Base-by-base conservation (phyloP, 2,113 vertebrate genomes). In the Eretmochelys imbricata region DNA sequence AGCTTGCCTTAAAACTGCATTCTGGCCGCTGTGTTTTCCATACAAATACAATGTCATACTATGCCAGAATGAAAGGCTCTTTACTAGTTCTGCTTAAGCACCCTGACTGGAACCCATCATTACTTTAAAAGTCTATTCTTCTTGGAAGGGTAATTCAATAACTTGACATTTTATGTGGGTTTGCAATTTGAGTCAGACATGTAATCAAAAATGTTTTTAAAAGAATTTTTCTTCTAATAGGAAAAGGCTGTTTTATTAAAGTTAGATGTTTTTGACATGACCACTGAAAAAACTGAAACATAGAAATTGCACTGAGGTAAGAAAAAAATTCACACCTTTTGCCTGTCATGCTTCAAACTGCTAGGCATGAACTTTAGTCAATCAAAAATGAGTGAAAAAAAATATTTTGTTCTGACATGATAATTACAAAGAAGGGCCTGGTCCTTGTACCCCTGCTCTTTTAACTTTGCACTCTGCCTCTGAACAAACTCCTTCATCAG, bases 381-480 rank as follows among this genome's bases (percentile, higher is more conserved):
- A 75, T 76, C 88, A 95, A 95, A 90, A 95, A 93, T 93, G 97
- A 95, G 93, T 85, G 90, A 42, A 91, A 93, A 96, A 96, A 88
- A 81, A 49, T 62, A 92, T 87, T 98, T 96, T 96, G 79, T 97
- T 98, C 95, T 93, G 89, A 91, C 85, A 97, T 72, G 75, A 97
- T 97, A 97, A 98, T 98, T 98, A 98, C 89, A 96, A 97, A 97
- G 89, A 89, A 91, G 80, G 91, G 82, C 19, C 86, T 62, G 13
- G 38, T 78, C 46, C 62, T 78, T 69, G 42, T 65, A 19, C 9
- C 7, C 9, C 3, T 49, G 22, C 42, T 93, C 27, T 59, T 89
- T 72, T 84, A 72, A 95, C 72, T 93, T 53, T 84, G 48, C 69
- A 91, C 69, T 83, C 51, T n/a, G 49, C 82, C 46, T 82, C 51